Evolutionary conservation across 2,888 invertebrate species (phyloP), one percentile per base, ranked within the genome.

Genomic region (Tetheella fluctuosa): DNA sequence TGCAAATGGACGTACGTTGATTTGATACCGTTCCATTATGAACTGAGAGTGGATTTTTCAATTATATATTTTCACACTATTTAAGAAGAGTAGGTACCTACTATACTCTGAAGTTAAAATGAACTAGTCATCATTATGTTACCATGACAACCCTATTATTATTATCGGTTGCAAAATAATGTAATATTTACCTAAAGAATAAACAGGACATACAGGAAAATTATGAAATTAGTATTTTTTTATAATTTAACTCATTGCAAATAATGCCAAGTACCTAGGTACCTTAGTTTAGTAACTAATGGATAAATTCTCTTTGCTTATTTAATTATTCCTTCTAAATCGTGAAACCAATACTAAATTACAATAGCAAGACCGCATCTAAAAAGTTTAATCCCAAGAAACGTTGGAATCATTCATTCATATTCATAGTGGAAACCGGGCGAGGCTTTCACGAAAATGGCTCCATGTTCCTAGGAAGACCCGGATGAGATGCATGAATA

Each of bases 401-500:
- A 83, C 84, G 87, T 83, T 86, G 84, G 80, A 86, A 88, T 88
- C 85, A 87, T 86, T 86, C 89, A 91, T 92, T 91, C 91, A 92
- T 91, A 92, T 91, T 90, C 91, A 91, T 89, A 88, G 86, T 83
- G 79, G 80, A 80, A 85, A 77, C 83, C 80, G 81, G 48, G 81
- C 85, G 80, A 84, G 84, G 90, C 91, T 91, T 90, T 91, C 90
- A 89, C 87, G 91, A 89, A 91, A 92, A 92, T 90, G 89, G 90
- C 84, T 86, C 80, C 79, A 81, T 77, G 75, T 85, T 85, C 84
- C 86, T 86, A 88, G 89, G 86, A 84, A 86, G 80, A 85, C 79
- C 79, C 80, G 85, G 87, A 90, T 85, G 90, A 90, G 90, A 89
- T 90, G 90, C 91, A 92, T 93, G 91, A 93, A 93, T 93, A 93